Evolutionary conservation across 2,888 invertebrate genomes (phyloP).

Genomic region (Lochmaea capreae): DNA sequence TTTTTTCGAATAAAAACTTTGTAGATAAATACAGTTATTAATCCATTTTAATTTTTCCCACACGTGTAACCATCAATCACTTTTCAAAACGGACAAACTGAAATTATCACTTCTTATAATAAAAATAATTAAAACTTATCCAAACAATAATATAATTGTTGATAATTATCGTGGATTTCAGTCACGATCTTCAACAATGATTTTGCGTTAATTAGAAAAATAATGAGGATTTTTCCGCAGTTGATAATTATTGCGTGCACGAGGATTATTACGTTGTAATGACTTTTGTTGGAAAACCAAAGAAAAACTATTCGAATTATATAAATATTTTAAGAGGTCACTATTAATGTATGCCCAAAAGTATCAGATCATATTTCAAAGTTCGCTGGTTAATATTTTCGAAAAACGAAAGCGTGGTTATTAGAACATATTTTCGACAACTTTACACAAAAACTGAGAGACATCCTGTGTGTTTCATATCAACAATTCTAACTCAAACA

Average conservation of each 20-base stretch:
- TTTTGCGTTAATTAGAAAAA: slow-evolving; percentile 9
- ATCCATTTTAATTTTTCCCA: slow-evolving; percentile 16
- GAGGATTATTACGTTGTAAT: not conserved
- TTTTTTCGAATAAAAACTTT: not conserved
- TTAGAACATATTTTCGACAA: too few species aligned
- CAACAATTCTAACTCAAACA: too few species aligned
- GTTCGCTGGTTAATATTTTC: too few species aligned
- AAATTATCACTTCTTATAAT: slow-evolving; percentile 31
- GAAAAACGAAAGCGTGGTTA: too few species aligned
- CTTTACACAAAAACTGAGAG: too few species aligned
- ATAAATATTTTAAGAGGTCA: too few species aligned
- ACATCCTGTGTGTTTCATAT: too few species aligned
- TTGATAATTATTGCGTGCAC: not conserved
- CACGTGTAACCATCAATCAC: slow-evolving; percentile 16
- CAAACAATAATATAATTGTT: slow-evolving; percentile 24
- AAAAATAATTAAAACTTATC: slow-evolving; percentile 30
- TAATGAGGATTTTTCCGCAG: not conserved
- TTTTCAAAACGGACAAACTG: slow-evolving; percentile 24
- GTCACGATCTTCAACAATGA: slow-evolving; percentile 3
- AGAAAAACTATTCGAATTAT: too few species aligned
- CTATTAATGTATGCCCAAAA: too few species aligned
- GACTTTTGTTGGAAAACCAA: not conserved
- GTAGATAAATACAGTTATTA: slow-evolving; percentile 16
- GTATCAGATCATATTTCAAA: too few species aligned
- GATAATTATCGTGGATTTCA: slow-evolving; percentile 18